Evolutionary conservation across 2,888 invertebrate genomes (phyloP).

Genomic region (Acanthosepion esculentum): DNA sequence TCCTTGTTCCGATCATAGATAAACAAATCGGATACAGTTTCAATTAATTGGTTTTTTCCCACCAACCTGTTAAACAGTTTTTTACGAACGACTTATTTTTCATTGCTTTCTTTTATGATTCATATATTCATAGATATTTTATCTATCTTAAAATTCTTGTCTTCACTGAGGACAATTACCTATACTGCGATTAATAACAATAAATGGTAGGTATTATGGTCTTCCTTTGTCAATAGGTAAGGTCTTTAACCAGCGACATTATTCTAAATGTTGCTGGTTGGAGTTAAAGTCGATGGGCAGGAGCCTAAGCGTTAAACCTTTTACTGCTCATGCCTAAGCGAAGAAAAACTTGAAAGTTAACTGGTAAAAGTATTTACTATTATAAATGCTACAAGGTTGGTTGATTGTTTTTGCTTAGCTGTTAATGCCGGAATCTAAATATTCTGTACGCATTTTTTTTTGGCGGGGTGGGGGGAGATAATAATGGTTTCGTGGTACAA

Average conservation of each 20-base stretch:
- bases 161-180: background rate
- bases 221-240: background rate
- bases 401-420: no score
- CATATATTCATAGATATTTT: background rate
- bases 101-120: background rate
- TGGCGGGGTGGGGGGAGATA: no score
- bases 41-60: background rate
- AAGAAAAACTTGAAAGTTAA: background rate
- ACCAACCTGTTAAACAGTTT: background rate
- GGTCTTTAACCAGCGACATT: background rate
- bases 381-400: background rate
- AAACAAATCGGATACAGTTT: background rate
- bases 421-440: no score
- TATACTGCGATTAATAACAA: background rate
- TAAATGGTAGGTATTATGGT: background rate
- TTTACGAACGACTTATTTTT: background rate
- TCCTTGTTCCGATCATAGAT: background rate
- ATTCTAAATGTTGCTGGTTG: background rate
- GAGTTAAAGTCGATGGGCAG: background rate
- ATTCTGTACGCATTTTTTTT: no score
- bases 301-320: background rate
- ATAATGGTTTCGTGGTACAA: no score
- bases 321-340: background rate
- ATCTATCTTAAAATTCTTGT: background rate
- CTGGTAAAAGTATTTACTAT: background rate